Evolutionary conservation across 2,113 vertebrate genomes (phyloP).

Genomic region (Pantherophis guttatus): DNA sequence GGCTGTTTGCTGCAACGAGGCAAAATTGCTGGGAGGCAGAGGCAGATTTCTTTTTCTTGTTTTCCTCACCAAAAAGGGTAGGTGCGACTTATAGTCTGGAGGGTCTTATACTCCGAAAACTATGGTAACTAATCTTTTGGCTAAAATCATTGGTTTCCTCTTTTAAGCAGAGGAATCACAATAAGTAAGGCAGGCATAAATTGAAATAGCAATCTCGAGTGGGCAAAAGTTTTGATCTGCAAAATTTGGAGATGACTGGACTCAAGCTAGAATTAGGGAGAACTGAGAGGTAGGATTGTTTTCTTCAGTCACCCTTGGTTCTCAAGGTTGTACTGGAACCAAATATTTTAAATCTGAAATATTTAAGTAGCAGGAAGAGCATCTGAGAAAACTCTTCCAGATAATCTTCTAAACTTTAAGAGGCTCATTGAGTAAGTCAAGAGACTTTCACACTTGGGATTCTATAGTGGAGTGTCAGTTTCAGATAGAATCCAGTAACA

Average conservation of each 20-base stretch:
- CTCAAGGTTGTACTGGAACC: neutral
- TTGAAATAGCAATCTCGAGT: neutral
- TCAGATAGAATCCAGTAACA: neutral
- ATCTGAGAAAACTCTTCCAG: neutral
- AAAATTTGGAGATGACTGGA: neutral
- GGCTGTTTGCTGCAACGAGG: no score
- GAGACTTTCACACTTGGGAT: neutral
- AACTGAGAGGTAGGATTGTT: neutral
- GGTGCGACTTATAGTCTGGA: no score
- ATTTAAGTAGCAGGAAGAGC: neutral
- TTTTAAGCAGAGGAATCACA: neutral
- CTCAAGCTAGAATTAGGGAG: neutral
- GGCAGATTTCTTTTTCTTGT: no score
- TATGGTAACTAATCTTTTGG: neutral
- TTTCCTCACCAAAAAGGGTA: no score
- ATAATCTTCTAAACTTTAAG: neutral
- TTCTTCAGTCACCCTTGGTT: neutral
- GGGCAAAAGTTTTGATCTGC: neutral
- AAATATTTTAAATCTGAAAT: neutral
- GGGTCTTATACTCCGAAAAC: no score
- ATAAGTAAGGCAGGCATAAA: neutral
- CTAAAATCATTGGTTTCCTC: neutral
- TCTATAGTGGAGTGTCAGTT: neutral
- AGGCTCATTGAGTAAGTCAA: neutral
- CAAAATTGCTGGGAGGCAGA: no score